phyloP scores from a whole-genome alignment of 2,888 invertebrate genomes.

The Orchesellides sinensis region DNA sequence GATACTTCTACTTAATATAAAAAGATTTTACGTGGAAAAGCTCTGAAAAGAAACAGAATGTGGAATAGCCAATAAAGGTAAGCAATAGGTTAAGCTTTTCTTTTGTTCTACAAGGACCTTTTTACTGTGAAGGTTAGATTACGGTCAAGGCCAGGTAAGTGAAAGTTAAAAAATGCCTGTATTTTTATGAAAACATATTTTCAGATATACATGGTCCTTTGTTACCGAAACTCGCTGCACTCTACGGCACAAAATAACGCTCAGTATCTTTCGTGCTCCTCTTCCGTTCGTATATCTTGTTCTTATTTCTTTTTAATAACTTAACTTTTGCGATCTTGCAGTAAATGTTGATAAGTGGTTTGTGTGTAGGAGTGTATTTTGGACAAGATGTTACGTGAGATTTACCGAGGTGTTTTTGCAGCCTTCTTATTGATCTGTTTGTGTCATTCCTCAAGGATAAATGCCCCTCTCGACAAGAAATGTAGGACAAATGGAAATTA shows the following conservation, averaged over 20 bases:
- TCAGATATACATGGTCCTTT: too few relatives aligned
- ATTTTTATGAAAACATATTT: background rate
- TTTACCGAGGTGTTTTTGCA: conserved; percentile 17
- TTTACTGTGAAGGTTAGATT: too few relatives aligned
- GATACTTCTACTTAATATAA: too few relatives aligned
- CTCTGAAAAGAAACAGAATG: too few relatives aligned
- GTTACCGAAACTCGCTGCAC: too few relatives aligned
- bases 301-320: too few relatives aligned
- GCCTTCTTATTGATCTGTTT: conserved; percentile 15
- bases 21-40: too few relatives aligned
- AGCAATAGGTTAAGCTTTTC: too few relatives aligned
- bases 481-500: conserved; percentile 37
- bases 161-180: conserved; percentile 26
- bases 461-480: background rate
- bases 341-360: background rate
- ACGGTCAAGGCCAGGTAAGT: conserved; percentile 46
- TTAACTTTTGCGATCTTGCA: background rate
- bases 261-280: background rate
- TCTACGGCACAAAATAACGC: background rate
- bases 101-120: too few relatives aligned
- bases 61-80: too few relatives aligned
- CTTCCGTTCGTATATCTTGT: background rate
- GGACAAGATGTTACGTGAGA: conserved; percentile 4
- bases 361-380: background rate
- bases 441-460: conserved; percentile 40